These are phyloP conservation scores for Pseudobourletiella spinata DNA, from an alignment of 1,140 invertebrate species.

Conservation along the genomic window DNA sequence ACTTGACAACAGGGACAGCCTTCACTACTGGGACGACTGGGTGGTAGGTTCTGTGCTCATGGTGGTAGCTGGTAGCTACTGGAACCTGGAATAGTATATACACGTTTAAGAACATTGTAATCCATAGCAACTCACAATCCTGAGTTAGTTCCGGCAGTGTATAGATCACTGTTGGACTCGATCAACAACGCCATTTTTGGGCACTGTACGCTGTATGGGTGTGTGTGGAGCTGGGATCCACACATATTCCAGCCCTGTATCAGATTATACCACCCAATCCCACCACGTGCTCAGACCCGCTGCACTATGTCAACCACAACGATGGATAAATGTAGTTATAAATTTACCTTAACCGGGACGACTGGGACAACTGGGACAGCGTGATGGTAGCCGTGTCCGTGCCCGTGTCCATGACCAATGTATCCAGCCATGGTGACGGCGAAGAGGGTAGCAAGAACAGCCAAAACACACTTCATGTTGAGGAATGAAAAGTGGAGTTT, in stretches of 20 bases:
- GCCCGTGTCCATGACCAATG: slow-evolving; percentile 4
- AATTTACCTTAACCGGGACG: slow-evolving; percentile 18
- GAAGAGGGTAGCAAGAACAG: slow-evolving; percentile 18
- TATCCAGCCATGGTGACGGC: slow-evolving; percentile 26
- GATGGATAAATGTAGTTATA: not conserved
- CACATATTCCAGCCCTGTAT: not conserved
- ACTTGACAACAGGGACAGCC: slow-evolving; percentile 31
- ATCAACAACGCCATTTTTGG: too few relatives aligned
- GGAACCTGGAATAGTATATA: too few relatives aligned
- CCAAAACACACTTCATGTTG: slow-evolving; percentile 26
- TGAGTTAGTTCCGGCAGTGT: too few relatives aligned
- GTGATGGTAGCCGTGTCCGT: slow-evolving; percentile 23
- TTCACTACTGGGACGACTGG: slow-evolving; percentile 33
- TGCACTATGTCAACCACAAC: not conserved
- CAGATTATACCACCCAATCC: not conserved
- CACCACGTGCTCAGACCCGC: not conserved
- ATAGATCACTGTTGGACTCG: not conserved
- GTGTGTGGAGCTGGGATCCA: too few relatives aligned
- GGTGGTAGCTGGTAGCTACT: slow-evolving; percentile 30
- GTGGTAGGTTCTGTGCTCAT: slow-evolving; percentile 34
- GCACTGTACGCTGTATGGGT: too few relatives aligned
- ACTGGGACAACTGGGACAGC: slow-evolving; percentile 28
- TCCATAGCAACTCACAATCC: too few relatives aligned
- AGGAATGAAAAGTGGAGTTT: not conserved
- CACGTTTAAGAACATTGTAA: too few relatives aligned